Base-by-base conservation (phyloP, 2,113 vertebrate species). In the Tichodroma muraria region DNA sequence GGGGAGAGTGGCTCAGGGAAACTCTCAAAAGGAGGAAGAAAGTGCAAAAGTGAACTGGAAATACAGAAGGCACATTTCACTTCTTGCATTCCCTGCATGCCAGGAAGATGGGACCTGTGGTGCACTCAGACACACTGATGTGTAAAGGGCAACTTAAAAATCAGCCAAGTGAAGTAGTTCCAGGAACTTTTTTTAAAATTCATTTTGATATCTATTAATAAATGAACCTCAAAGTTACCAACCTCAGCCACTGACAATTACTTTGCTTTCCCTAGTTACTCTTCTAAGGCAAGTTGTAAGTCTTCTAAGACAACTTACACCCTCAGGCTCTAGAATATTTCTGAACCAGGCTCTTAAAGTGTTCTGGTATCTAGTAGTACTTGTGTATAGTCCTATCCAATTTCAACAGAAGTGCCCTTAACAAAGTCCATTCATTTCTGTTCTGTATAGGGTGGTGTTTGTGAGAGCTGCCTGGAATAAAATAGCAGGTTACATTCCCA, bases 361-460 rank as follows among this genome's bases (percentile, higher is more conserved):
- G 31, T 49, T 87, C 44, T 81, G 69, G 20, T 88, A 78, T 89
- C 64, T 95, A 76, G 47, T 76, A 78, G 23, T 85, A 63, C 64
- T 73, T 63, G 47, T 47, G 54, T 73, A 40, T 37, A 90, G 54
- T 81, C 82, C 76, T 93, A 83, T 96, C 80, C 40, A 69, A 25
- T 96, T 96, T 95, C 94, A 96, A 15, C 79, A 83, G 4, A 80
- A 95, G 82, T 76, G 64, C 56, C 40, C 88, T 84, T 93, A 82
- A 94, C 69, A 91, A 89, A 94, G 82, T 93, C 76, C 78, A 92
- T 96, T 95, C 78, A 93, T 94, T 88, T 95, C 69, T 91, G n/a
- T 57, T 93, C 59, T 88, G 57, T 78, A 75, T 21, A 68, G 65
- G 56, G 38, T 52, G 79, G 44, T 72, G 60, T 82, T 86, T 91